A percentile compares a stretch with the other conserved stretches of the same genome.
Evolutionary conservation across 2,113 vertebrate species (phyloP).

Genomic region (Rousettus leschenaultii): DNA sequence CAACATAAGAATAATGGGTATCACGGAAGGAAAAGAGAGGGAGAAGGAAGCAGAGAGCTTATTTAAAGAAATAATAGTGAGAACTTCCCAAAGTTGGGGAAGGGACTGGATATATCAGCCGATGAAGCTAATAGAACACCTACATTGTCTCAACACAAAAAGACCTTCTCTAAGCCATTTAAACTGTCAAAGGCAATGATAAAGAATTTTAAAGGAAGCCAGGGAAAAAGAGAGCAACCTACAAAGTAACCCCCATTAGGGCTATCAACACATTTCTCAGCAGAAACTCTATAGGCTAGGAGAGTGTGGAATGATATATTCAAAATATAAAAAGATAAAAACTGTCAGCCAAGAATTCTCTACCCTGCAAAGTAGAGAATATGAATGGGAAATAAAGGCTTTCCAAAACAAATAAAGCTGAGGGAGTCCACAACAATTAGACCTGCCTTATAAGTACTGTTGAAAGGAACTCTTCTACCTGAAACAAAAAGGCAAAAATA

Average conservation of each 20-base stretch:
- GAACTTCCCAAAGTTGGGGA: neutral
- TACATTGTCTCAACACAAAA: neutral
- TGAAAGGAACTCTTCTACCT: neutral
- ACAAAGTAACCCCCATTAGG: neutral
- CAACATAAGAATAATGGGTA: neutral
- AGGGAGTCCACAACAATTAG: neutral
- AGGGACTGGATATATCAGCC: neutral
- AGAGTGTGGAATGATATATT: neutral
- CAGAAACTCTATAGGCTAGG: neutral
- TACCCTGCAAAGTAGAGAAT: neutral
- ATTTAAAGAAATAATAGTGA: neutral
- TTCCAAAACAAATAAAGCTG: neutral
- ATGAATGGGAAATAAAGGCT: neutral
- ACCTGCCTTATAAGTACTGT: neutral
- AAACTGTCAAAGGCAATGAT: neutral
- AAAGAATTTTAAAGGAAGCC: neutral
- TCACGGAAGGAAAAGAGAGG: neutral
- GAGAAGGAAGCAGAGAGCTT: neutral
- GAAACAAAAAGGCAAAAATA: neutral
- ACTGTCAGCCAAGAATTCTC: neutral
- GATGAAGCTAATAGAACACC: neutral
- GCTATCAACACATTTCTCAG: neutral
- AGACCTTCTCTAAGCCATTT: neutral
- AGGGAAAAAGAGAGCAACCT: neutral
- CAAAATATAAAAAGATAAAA: neutral